These are phyloP conservation scores for Drosophila emarginata DNA, from an alignment of 2,888 invertebrate genomes.

Conservation along the genomic window DNA sequence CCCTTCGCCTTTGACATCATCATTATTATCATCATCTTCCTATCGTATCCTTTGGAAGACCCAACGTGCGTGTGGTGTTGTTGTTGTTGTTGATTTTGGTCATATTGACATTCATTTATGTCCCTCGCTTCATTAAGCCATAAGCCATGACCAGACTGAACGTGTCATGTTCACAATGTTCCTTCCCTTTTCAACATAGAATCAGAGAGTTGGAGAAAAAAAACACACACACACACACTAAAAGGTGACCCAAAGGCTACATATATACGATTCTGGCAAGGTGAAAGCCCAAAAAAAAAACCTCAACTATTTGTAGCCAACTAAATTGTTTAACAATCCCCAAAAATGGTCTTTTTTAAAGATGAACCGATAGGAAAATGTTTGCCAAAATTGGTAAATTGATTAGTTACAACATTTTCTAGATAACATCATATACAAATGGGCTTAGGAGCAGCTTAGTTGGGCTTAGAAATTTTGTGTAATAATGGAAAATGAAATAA, in stretches of 20 bases:
- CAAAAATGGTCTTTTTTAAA: background rate
- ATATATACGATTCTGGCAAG: slow-evolving; percentile 24
- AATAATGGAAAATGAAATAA: no score
- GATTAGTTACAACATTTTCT: background rate
- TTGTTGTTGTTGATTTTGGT: slow-evolving; percentile 36
- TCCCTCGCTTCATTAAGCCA: slow-evolving; percentile 70
- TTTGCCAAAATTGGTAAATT: background rate
- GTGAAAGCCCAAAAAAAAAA: slow-evolving; percentile 10
- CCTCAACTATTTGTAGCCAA: slow-evolving; percentile 18
- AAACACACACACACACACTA: slow-evolving; percentile 1
- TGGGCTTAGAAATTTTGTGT: background rate
- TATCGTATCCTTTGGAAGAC: background rate
- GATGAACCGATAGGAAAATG: background rate
- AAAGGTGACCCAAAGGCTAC: slow-evolving; percentile 33
- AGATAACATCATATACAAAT: background rate
- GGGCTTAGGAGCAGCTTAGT: background rate
- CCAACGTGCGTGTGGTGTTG: slow-evolving; percentile 23
- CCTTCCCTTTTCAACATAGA: background rate
- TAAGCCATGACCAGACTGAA: slow-evolving; percentile 46
- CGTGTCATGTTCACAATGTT: slow-evolving; percentile 49
- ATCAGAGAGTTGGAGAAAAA: background rate
- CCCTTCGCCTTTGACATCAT: slow-evolving; percentile 35
- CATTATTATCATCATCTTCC: slow-evolving; percentile 18
- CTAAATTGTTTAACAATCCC: slow-evolving; percentile 4
- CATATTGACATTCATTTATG: slow-evolving; percentile 56